Base-by-base conservation (phyloP, 2,888 invertebrate genomes). In the Stenodera caucasica region DNA sequence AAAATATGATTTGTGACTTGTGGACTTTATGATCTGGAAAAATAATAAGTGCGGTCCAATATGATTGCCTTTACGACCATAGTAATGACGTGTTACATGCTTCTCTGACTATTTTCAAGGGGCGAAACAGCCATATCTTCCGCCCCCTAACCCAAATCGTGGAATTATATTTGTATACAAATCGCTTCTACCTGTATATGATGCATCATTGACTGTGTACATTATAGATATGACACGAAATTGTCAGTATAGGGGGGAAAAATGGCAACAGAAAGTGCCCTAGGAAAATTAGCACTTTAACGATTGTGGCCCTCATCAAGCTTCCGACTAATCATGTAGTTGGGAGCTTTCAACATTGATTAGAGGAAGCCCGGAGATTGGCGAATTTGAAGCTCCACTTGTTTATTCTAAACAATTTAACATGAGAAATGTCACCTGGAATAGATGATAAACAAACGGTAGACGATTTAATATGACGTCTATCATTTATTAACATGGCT, bases 31-130 rank as follows among this genome's bases (percentile, higher is more conserved):
- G 75, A 74, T 72, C 72, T 71, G 74, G 75, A 75, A 75, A 75
- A 75, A 75, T 75, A 75, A 75, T 75, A 75, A 75, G 75, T 73
- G 70, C 72, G 72, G 72, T 71, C 74, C 73, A 72, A 74, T 75
- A 73, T 74, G 74, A 74, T 74, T 74, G 73, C 73, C 72, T 73
- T 73, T 72, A 72, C 69, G 70, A 69, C 64, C 65, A 67, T 61
- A 67, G 72, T 72, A 72, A 72, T 71, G 72, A 72, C 71, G 71
- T 70, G 72, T 70, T 69, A 65, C 63, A 63, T 63, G 65, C 62
- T 55, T 60, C 57, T 58, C 64, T 57, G 58, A 55, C 56, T 63
- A 60, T 21, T 49, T 49, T 53, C 51, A 55, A 30, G 30, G 45
- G 33, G 35, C 21, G 49, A n/a, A n/a, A n/a, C n/a, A n/a, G n/a